Evolutionary conservation across 2,888 invertebrate genomes (phyloP).

Genomic region (Lysandra bellargus): DNA sequence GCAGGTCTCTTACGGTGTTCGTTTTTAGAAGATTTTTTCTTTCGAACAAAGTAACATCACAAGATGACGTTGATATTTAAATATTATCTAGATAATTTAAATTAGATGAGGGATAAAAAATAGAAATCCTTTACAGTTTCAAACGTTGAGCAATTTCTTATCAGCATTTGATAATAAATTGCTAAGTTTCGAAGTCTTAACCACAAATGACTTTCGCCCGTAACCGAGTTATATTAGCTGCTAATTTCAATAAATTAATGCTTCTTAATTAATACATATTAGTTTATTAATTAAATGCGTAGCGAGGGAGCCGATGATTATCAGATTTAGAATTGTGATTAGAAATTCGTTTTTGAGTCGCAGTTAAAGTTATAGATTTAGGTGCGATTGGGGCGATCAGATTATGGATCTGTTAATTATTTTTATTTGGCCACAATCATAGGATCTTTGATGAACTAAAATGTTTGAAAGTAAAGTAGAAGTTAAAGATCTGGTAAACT

Average conservation of each 20-base stretch:
- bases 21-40: neutral
- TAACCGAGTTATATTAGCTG: neutral
- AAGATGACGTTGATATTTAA: neutral
- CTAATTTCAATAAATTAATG: constrained; percentile 16
- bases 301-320: constrained; percentile 23
- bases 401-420: neutral
- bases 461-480: neutral
- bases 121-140: neutral
- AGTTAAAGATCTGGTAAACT: neutral
- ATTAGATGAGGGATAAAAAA: neutral
- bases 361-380: constrained; percentile 3
- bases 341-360: neutral
- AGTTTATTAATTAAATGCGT: constrained; percentile 9
- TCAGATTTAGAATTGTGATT: constrained; percentile 14
- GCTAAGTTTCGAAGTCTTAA: neutral
- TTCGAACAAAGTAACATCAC: neutral
- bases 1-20: neutral
- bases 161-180: neutral
- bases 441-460: neutral
- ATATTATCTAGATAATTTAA: neutral
- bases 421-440: neutral
- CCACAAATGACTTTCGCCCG: neutral
- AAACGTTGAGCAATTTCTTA: neutral
- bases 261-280: constrained; percentile 1
- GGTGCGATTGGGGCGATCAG: neutral